These are phyloP conservation scores for Acestrorhynchus altus DNA, from an alignment of 2,797 vertebrate species.

Conservation along the genomic window DNA sequence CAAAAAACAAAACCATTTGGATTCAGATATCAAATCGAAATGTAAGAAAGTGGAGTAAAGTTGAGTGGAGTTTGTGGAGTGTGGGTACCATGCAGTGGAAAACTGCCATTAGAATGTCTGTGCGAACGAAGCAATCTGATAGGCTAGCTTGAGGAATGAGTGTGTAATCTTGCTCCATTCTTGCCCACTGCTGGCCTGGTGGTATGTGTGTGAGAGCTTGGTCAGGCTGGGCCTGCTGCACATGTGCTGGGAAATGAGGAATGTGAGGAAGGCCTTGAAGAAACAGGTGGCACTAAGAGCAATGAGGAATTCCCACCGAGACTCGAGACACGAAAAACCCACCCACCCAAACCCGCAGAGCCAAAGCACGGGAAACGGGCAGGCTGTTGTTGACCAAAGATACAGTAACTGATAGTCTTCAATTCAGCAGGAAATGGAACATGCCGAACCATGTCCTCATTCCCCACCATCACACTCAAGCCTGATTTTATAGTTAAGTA, in stretches of 20 bases:
- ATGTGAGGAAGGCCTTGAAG: constrained; percentile 38
- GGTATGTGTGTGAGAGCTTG: not conserved
- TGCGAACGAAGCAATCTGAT: not conserved
- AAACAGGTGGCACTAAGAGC: constrained; percentile 37
- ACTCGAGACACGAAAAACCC: not conserved
- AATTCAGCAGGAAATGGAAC: constrained; percentile 1
- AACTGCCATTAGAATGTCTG: too few relatives aligned
- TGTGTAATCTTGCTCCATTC: not conserved
- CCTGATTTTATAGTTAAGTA: not conserved
- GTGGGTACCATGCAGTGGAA: too few relatives aligned
- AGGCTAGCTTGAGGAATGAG: constrained; percentile 23
- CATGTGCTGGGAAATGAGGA: constrained; percentile 25
- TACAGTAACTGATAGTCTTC: not conserved
- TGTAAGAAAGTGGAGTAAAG: too few relatives aligned
- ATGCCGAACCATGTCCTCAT: not conserved
- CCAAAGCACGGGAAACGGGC: not conserved
- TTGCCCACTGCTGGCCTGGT: not conserved
- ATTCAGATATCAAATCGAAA: too few relatives aligned
- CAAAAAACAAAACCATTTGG: too few relatives aligned
- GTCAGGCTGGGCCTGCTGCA: not conserved
- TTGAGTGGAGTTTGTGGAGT: too few relatives aligned
- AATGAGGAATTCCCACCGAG: not conserved
- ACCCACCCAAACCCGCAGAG: not conserved
- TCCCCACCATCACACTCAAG: not conserved
- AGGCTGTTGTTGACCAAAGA: not conserved